Conservation (phyloP, 2,888 invertebrate species). For the Melieria picta region DNA sequence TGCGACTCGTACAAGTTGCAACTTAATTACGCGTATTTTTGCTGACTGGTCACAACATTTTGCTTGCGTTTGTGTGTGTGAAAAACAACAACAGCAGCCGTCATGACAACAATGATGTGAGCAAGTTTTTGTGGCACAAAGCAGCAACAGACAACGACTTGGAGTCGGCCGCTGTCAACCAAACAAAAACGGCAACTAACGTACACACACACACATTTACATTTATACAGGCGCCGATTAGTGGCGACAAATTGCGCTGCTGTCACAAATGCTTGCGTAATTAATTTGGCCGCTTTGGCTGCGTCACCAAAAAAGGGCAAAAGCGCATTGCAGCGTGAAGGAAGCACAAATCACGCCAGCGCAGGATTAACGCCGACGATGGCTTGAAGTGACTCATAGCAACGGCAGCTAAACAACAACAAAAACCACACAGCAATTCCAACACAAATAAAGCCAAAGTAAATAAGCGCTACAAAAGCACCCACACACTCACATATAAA, state of each 20-base stretch:
- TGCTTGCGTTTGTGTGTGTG: neutral
- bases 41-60: slow-evolving; percentile 32
- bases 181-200: neutral
- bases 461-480: no score
- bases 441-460: neutral
- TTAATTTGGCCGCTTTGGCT: slow-evolving; percentile 10
- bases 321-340: neutral
- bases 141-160: neutral
- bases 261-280: slow-evolving; percentile 4
- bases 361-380: slow-evolving; percentile 15
- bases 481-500: neutral
- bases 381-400: slow-evolving; percentile 1
- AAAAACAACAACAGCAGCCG: neutral
- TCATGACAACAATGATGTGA: slow-evolving; percentile 1
- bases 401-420: slow-evolving; percentile 10
- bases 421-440: neutral
- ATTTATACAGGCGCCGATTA: neutral
- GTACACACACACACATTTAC: neutral
- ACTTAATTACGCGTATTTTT: slow-evolving; percentile 34
- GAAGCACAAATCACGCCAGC: slow-evolving; percentile 18
- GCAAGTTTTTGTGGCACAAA: neutral
- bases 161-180: neutral
- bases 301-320: neutral
- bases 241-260: slow-evolving; percentile 12
- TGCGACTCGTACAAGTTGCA: slow-evolving; percentile 21